These are phyloP conservation scores for Vombatus ursinus DNA, from an alignment of 2,113 vertebrate species.

Conservation along the genomic window DNA sequence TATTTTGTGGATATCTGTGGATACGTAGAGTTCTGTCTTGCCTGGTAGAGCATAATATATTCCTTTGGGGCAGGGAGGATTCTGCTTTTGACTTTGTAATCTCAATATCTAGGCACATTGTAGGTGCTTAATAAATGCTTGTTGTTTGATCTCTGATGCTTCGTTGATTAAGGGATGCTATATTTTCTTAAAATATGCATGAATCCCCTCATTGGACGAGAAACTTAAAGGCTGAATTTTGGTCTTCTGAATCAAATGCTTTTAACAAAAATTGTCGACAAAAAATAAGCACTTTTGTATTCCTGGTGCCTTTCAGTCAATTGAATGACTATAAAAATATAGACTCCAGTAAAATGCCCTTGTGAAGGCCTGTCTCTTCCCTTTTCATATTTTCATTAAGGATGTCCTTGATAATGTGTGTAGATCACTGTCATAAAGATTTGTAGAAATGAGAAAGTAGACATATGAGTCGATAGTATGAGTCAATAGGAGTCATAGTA, in stretches of 20 bases:
- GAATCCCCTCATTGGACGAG: background rate
- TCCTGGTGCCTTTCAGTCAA: background rate
- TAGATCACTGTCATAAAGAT: background rate
- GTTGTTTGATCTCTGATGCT: background rate
- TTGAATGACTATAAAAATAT: background rate
- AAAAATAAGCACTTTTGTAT: background rate
- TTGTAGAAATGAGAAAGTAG: background rate
- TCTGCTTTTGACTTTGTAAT: too few species aligned
- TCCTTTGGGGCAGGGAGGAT: background rate
- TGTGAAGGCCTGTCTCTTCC: background rate
- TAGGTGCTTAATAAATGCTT: too few species aligned
- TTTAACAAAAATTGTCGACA: background rate
- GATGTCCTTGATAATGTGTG: background rate
- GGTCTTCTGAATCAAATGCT: background rate
- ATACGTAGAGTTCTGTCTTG: background rate
- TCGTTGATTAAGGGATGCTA: background rate
- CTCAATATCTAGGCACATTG: too few species aligned
- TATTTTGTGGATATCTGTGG: background rate
- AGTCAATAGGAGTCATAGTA: background rate
- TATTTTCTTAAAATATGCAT: background rate
- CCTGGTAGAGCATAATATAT: background rate
- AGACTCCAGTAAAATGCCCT: background rate
- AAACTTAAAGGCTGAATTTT: background rate
- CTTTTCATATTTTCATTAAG: slow-evolving; percentile 1
- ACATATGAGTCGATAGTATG: background rate